Percentiles rank a stretch among this genome's conserved stretches.
Evolutionary conservation across 2,888 invertebrate species (phyloP).

Genomic region (Dysmachus trigonus): DNA sequence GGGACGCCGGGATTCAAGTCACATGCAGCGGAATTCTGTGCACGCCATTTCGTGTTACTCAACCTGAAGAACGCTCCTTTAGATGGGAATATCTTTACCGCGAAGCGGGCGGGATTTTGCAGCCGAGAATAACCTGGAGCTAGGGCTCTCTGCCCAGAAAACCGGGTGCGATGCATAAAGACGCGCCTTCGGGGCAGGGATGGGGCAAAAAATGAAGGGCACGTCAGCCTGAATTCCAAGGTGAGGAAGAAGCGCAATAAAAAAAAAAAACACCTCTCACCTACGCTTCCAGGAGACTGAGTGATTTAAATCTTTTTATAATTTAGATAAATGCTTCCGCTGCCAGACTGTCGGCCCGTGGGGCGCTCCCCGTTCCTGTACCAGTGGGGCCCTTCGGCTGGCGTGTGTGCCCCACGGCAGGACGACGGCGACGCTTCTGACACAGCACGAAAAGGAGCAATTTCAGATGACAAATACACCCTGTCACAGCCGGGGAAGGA

Average conservation of each 20-base stretch:
- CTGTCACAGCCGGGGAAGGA: constrained; percentile 14
- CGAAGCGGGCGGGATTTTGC: constrained; percentile 1
- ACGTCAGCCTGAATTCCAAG: neutral
- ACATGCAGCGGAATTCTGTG: constrained; percentile 32
- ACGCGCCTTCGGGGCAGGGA: neutral
- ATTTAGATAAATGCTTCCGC: constrained; percentile 36
- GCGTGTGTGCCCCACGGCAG: neutral
- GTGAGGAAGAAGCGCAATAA: constrained; percentile 15
- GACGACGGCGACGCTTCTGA: neutral
- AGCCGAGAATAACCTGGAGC: neutral
- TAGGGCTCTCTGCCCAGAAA: neutral
- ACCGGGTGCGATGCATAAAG: neutral
- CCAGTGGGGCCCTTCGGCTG: neutral
- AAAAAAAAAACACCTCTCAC: constrained; percentile 40
- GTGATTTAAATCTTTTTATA: constrained; percentile 43
- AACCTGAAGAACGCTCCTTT: constrained; percentile 32
- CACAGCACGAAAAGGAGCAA: constrained; percentile 23
- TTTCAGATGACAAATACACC: constrained; percentile 32
- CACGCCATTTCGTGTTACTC: constrained; percentile 11
- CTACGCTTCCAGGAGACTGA: constrained; percentile 10
- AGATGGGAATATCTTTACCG: constrained; percentile 11
- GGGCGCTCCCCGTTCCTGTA: neutral
- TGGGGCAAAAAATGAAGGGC: constrained; percentile 10
- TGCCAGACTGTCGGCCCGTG: neutral
- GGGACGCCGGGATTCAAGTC: constrained; percentile 14